Evolutionary conservation across 1,140 invertebrate species (phyloP).

Genomic region (Caenorhabditis inopinata): DNA sequence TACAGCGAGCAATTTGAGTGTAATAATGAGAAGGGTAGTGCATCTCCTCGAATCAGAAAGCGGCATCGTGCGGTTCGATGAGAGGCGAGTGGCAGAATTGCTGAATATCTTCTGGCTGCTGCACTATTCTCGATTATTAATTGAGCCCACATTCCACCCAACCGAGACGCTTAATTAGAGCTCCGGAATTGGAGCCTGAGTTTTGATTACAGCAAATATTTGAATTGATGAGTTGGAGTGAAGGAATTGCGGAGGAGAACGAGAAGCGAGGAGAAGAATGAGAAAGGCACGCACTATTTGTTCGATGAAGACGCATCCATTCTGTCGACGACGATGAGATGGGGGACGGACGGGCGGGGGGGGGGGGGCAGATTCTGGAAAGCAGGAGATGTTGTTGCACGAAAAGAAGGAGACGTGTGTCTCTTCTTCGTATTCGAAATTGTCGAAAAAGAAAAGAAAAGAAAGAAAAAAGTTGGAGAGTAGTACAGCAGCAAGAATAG

Average conservation of each 20-base stretch:
- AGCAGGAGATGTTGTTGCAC: not conserved
- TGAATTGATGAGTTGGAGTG: not conserved
- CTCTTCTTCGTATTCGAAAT: not conserved
- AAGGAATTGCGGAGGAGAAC: not conserved
- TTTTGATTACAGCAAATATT: slow-evolving; percentile 23
- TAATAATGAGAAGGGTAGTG: not conserved
- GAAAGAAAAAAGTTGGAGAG: not conserved
- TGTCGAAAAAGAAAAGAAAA: not conserved
- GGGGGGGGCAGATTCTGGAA: not conserved
- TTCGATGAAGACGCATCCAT: slow-evolving; percentile 12
- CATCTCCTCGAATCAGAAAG: not conserved
- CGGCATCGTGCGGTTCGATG: not conserved
- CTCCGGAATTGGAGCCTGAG: not conserved
- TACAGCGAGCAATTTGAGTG: not conserved
- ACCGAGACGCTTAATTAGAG: not conserved
- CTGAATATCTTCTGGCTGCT: not conserved
- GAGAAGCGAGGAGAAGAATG: not conserved
- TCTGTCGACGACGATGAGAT: not conserved
- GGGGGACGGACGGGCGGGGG: too few species aligned
- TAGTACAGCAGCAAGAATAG: not conserved
- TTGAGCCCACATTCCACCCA: slow-evolving; percentile 1
- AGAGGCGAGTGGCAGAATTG: not conserved
- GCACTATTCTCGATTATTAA: slow-evolving; percentile 4
- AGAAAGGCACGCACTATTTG: slow-evolving; percentile 2
- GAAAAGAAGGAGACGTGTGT: not conserved